A percentile compares a stretch with the other conserved stretches of the same genome.
Evolutionary conservation across 1,140 invertebrate species (phyloP).

Genomic region (Papilio polytes): DNA sequence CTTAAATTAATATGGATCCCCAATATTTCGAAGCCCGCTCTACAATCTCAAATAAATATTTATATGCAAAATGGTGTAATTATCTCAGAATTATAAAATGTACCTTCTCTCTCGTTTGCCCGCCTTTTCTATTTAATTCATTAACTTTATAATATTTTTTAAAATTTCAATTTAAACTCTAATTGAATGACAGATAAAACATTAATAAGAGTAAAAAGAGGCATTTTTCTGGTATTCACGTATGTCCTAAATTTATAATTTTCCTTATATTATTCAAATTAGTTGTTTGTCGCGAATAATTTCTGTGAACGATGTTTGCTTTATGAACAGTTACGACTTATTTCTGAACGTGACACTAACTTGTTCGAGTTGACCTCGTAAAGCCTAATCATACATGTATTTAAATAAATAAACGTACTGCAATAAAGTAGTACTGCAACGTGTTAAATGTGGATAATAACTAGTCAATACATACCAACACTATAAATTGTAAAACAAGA

Average conservation of each 20-base stretch:
- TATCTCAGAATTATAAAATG: too few relatives aligned
- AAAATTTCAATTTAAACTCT: too few relatives aligned
- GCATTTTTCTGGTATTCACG: too few relatives aligned
- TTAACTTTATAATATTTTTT: too few relatives aligned
- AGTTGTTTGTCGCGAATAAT: background rate
- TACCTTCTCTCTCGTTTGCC: too few relatives aligned
- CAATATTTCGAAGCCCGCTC: too few relatives aligned
- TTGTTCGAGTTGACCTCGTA: conserved; percentile 6
- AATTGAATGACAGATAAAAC: too few relatives aligned
- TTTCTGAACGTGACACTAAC: conserved; percentile 23
- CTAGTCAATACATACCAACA: background rate
- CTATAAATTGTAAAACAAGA: background rate
- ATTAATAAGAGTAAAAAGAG: too few relatives aligned
- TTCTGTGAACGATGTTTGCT: conserved; percentile 3
- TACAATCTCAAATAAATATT: too few relatives aligned
- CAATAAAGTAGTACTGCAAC: background rate
- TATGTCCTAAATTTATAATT: background rate
- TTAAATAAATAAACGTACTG: conserved; percentile 4
- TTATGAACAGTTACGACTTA: conserved; percentile 1
- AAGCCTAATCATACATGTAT: background rate
- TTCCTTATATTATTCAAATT: background rate
- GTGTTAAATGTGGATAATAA: background rate
- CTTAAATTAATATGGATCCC: too few relatives aligned
- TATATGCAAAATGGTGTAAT: too few relatives aligned
- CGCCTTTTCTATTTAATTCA: too few relatives aligned